A percentile compares a stretch with the other conserved stretches of the same genome.
Evolutionary conservation across 2,113 vertebrate species (phyloP).

Genomic region (Sceloporus tristichus): DNA sequence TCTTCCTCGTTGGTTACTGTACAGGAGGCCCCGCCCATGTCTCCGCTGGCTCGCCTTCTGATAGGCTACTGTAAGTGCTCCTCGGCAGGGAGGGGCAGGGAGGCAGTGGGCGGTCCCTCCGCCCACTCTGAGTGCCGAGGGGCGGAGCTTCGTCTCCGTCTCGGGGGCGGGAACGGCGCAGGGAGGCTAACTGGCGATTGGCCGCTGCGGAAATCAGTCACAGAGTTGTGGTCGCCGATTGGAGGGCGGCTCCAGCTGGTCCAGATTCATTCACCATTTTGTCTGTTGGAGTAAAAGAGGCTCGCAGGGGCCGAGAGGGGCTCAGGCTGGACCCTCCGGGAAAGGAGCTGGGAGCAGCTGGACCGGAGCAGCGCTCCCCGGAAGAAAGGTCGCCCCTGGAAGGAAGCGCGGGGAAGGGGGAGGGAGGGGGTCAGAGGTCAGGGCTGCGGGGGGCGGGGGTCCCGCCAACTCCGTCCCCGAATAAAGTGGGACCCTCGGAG

Average conservation of each 20-base stretch:
- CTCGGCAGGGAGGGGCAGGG: background rate
- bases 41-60: constrained; percentile 62
- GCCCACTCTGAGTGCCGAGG: constrained; percentile 68
- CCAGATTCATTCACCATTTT: constrained; percentile 99
- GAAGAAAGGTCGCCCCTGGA: constrained; percentile 13
- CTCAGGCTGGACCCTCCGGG: constrained; percentile 54
- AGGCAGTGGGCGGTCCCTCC: background rate
- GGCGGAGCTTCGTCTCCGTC: constrained; percentile 64
- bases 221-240: constrained; percentile 81
- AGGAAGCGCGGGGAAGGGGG: background rate
- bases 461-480: too few species aligned
- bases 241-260: constrained; percentile 89
- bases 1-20: constrained; percentile 89
- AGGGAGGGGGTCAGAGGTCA: background rate
- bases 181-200: constrained; percentile 73
- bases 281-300: constrained; percentile 94
- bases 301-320: constrained; percentile 75
- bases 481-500: too few species aligned
- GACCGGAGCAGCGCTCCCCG: constrained; percentile 27
- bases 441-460: too few species aligned
- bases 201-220: constrained; percentile 81
- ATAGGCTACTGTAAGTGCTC: constrained; percentile 91
- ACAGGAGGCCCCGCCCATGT: background rate
- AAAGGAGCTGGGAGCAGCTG: constrained; percentile 59
- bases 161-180: background rate